Base-by-base conservation (phyloP, 2,113 vertebrate genomes). In the Gracilinanus agilis region DNA sequence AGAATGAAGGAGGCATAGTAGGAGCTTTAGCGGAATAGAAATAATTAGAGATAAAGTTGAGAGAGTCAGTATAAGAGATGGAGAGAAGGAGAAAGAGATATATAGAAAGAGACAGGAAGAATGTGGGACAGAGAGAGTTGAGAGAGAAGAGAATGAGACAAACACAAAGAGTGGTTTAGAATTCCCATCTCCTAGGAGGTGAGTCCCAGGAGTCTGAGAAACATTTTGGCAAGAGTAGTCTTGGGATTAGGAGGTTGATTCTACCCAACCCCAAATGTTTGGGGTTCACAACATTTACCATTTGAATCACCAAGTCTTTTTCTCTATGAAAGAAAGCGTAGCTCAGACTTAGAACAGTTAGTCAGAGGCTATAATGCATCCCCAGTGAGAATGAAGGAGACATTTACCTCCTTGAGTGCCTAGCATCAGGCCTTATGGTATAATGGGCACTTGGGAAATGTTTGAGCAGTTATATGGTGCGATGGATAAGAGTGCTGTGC, bases 61-160 rank as follows among this genome's bases (percentile, higher is more conserved):
- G 40, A 83, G 67, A 40, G 67, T 19, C n/a, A 83, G 67, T 83
- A 27, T 90, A 53, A 53, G 89, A 44, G 89, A 24, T 53, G 89
- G 55, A 58, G 89, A 9, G 54, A 58, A n/a, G 24, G 92, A 91
- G 55, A 94, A 83, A 83, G n/a, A 83, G 34, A 83, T 83, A 40
- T 40, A 83, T 83, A 83, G 67, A 83, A n/a, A 75, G 61, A 83
- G 67, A 83, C n/a, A 40, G n/a, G 67, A 83, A 40, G 67, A 83
- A 83, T 40, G 16, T 8, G 19, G 19, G 67, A 83, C 67, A 83
- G 67, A 83, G 67, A 75, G 29, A 75, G n/a, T 40, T 75, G 34
- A 53, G 53, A 61, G 25, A 6, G 93, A 95, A 95, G 89, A 56
- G 54, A 95, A 93, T 90, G 93, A 96, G 44, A 24, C 53, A 89